Conservation (phyloP, 2,113 vertebrate genomes). For the Actinemys pallida region DNA sequence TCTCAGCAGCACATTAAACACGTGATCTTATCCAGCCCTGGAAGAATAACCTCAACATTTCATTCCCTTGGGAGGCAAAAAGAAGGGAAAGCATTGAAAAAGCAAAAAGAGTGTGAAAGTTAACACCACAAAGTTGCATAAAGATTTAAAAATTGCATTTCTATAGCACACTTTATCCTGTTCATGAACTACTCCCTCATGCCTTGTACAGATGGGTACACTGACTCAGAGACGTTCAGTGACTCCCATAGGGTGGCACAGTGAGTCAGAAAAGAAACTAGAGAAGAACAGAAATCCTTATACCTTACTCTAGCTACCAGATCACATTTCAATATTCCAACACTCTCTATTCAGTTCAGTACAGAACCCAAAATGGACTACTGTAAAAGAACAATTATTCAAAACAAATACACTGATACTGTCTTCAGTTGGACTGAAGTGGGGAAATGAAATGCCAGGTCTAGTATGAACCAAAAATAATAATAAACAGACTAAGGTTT, state of each 20-base stretch:
- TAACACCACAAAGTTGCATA: background rate
- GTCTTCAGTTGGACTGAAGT: background rate
- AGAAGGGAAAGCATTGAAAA: background rate
- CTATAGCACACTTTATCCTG: background rate
- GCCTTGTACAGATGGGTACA: background rate
- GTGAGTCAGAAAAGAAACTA: background rate
- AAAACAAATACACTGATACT: background rate
- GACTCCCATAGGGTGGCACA: background rate
- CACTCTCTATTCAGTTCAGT: background rate
- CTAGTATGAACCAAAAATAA: background rate
- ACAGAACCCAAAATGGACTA: background rate
- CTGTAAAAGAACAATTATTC: background rate
- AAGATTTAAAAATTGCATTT: background rate
- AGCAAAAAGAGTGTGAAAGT: background rate
- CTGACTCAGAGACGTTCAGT: background rate
- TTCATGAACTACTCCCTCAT: accelerated
- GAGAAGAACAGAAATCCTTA: background rate
- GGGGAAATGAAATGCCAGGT: background rate
- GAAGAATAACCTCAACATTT: background rate
- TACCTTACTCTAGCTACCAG: background rate
- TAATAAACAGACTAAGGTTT: background rate
- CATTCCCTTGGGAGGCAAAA: background rate
- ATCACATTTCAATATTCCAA: background rate
- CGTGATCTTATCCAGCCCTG: background rate
- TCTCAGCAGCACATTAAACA: background rate